A percentile compares a stretch with the other conserved stretches of the same genome.
Conservation (phyloP, 2,888 invertebrate genomes). For the Vesta saturnalis region DNA sequence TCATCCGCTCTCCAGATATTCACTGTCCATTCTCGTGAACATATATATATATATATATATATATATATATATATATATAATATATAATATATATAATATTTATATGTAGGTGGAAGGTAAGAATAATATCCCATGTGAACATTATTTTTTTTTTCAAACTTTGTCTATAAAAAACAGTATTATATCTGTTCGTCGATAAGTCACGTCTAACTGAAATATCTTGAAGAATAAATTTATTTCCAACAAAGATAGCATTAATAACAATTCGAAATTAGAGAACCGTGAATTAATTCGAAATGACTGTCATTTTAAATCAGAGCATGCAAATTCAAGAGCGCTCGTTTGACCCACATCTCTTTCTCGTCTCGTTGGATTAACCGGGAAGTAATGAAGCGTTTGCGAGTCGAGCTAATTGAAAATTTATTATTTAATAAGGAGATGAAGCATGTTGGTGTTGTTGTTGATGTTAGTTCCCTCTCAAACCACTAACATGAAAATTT, state of each 20-base stretch:
- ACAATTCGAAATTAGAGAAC: conserved; percentile 31
- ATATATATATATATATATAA: no score
- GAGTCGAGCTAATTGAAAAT: conserved; percentile 42
- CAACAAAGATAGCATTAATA: conserved; percentile 24
- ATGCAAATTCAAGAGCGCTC: conserved; percentile 34
- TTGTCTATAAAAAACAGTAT: background rate
- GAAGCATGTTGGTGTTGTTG: conserved; percentile 36
- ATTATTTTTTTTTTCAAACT: background rate
- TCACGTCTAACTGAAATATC: conserved; percentile 12
- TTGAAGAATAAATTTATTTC: conserved; percentile 23
- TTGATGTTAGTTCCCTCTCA: conserved; percentile 22
- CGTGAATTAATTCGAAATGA: conserved; percentile 34
- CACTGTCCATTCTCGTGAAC: no score
- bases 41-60: no score
- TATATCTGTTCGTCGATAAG: background rate
- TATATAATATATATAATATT: no score
- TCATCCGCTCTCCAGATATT: no score
- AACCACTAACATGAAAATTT: conserved; percentile 33
- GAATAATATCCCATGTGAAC: no score
- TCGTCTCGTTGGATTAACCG: conserved; percentile 35
- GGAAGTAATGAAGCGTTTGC: conserved; percentile 41
- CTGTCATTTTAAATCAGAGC: conserved; percentile 36
- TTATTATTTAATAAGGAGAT: conserved; percentile 42
- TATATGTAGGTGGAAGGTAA: no score
- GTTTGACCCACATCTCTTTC: conserved; percentile 35